Conservation (phyloP, 2,113 vertebrate species). For the Macroglossus sobrinus region DNA sequence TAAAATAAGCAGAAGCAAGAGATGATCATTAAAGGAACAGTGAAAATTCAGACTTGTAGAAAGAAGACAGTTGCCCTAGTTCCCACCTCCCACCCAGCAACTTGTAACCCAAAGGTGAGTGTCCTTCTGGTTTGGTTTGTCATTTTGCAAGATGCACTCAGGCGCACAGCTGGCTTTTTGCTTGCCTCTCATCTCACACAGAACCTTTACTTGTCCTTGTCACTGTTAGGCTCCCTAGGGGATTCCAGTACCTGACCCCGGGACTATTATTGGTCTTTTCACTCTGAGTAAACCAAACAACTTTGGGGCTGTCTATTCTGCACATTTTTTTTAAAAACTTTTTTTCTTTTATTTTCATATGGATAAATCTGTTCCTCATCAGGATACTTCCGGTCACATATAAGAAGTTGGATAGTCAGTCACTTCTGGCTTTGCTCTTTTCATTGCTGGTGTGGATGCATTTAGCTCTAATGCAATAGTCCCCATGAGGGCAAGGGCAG, state of each 20-base stretch:
- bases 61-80: background rate
- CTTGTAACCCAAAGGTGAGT: background rate
- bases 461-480: background rate
- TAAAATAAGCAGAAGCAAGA: background rate
- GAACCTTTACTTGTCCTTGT: background rate
- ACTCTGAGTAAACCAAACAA: background rate
- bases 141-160: rapidly evolving
- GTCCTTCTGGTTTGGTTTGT: background rate
- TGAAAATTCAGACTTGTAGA: background rate
- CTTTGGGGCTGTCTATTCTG: background rate
- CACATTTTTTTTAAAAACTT: background rate
- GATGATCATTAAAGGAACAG: background rate
- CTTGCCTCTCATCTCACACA: background rate
- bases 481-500: background rate
- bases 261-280: background rate
- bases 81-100: background rate
- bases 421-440: background rate
- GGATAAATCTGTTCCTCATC: background rate
- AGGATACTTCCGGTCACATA: background rate
- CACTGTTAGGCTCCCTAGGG: background rate
- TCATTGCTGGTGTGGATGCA: too few species aligned
- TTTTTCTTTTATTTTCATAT: background rate
- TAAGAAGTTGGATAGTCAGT: background rate
- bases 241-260: background rate
- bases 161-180: background rate